A percentile compares a stretch with the other conserved stretches of the same genome.
phyloP scores from a whole-genome alignment of 1,140 invertebrate species.

The Sinella curviseta region DNA sequence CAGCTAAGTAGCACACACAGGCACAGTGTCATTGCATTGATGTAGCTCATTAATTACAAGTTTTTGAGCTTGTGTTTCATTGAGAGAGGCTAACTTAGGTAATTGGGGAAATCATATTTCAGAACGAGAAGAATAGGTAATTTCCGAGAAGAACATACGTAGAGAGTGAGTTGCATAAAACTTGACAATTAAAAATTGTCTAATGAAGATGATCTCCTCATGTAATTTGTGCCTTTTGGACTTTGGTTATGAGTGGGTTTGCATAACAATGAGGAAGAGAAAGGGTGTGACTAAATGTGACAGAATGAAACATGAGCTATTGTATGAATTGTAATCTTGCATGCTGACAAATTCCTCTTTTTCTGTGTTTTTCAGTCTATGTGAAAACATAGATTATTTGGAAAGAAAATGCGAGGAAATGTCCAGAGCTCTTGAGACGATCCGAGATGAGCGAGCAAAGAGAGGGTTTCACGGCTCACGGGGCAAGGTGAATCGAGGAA shows the following conservation, averaged over 20 bases:
- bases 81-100: too few relatives aligned
- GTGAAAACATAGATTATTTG: conserved; percentile 71
- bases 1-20: too few relatives aligned
- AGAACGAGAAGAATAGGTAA: too few relatives aligned
- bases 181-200: neutral
- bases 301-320: too few relatives aligned
- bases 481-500: conserved; percentile 44
- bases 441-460: conserved; percentile 53
- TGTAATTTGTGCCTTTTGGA: too few relatives aligned
- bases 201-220: neutral
- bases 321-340: neutral
- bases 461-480: conserved; percentile 43
- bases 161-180: neutral
- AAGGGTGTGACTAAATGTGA: too few relatives aligned
- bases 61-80: too few relatives aligned
- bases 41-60: too few relatives aligned
- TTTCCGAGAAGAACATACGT: too few relatives aligned
- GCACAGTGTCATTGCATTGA: too few relatives aligned
- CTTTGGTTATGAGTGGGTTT: too few relatives aligned
- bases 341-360: neutral
- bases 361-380: conserved; percentile 57
- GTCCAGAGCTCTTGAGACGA: conserved; percentile 73
- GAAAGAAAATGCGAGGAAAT: conserved; percentile 79
- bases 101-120: too few relatives aligned
- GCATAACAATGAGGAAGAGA: neutral